Percentiles rank a stretch among this genome's conserved stretches.
These are phyloP conservation scores for Chloropsis cyanopogon DNA, from an alignment of 2,113 vertebrate species.

Conservation along the genomic window DNA sequence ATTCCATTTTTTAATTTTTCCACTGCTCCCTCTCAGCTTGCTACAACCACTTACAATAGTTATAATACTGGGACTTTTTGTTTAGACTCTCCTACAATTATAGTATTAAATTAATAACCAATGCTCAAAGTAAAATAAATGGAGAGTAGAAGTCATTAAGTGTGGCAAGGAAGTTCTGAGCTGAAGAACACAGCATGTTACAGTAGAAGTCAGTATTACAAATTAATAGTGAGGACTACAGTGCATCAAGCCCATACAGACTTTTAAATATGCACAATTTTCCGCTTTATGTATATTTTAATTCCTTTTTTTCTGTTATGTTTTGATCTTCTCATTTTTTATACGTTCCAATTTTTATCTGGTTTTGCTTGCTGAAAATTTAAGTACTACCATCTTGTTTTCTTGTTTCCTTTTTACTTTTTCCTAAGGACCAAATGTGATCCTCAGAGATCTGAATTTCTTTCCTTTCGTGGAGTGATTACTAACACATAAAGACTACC, in stretches of 20 bases:
- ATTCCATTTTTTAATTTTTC: neutral
- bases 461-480: neutral
- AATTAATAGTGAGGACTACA: neutral
- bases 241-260: neutral
- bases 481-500: neutral
- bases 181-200: neutral
- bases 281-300: neutral
- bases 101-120: neutral
- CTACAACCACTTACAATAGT: neutral
- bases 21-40: neutral
- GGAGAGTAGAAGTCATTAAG: neutral
- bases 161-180: neutral
- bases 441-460: neutral
- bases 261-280: neutral
- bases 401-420: too few species aligned
- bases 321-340: neutral
- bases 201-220: neutral
- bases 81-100: neutral
- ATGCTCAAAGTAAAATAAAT: neutral
- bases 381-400: neutral
- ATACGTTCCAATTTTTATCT: neutral
- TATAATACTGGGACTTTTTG: neutral
- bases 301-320: neutral
- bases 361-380: neutral
- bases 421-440: neutral